A percentile compares a stretch with the other conserved stretches of the same genome.
Conservation (phyloP, 2,888 invertebrate species). For the Aphidoletes aphidimyza region DNA sequence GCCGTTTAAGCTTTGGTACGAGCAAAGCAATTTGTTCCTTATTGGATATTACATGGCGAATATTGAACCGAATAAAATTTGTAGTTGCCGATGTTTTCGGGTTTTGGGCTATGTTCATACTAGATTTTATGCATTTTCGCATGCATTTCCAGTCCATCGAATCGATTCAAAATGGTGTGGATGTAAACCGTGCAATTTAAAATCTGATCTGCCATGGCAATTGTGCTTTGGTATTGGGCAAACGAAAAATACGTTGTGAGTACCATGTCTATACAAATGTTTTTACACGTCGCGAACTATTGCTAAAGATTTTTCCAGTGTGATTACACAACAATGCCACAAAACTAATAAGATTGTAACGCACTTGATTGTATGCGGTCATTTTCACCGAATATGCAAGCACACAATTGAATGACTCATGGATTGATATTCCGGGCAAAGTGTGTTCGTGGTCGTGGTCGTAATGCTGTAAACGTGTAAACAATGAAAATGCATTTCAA, state of each 20-base stretch:
- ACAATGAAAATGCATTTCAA: background rate
- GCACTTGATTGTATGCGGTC: conserved; percentile 14
- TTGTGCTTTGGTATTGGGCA: too few relatives aligned
- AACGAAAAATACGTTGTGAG: background rate
- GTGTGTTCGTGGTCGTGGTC: too few relatives aligned
- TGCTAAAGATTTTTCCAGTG: background rate
- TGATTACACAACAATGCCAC: conserved; percentile 51
- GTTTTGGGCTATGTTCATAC: background rate
- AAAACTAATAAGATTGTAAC: conserved; percentile 18
- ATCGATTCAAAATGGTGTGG: background rate
- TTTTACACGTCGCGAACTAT: background rate
- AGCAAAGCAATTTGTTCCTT: conserved; percentile 51
- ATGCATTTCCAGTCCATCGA: background rate
- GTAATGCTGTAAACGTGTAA: background rate
- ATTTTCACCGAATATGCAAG: background rate
- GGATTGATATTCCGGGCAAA: too few relatives aligned
- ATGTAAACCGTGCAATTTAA: too few relatives aligned
- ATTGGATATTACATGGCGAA: conserved; percentile 43
- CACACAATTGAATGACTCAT: conserved; percentile 13
- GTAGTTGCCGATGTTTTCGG: background rate
- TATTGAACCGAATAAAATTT: conserved; percentile 42
- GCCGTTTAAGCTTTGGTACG: conserved; percentile 4
- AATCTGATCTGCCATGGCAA: background rate
- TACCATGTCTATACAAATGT: conserved; percentile 12
- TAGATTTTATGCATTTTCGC: background rate